A percentile compares a stretch with the other conserved stretches of the same genome.
phyloP scores from a whole-genome alignment of 2,113 vertebrate genomes.

The Saimiri boliviensis region DNA sequence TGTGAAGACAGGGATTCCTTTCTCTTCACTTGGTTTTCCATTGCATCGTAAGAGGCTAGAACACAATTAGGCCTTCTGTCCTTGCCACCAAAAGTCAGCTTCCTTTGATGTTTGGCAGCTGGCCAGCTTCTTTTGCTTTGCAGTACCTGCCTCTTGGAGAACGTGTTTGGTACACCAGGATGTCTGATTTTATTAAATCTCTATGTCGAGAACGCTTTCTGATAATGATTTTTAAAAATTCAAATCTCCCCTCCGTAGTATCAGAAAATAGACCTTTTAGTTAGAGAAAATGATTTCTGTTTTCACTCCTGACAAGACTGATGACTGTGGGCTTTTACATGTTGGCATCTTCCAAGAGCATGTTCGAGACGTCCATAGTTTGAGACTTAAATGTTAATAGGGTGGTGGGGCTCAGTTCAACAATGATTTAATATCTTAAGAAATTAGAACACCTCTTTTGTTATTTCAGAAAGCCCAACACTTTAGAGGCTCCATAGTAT shows the following conservation, averaged over 20 bases:
- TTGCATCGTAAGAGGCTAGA: neutral
- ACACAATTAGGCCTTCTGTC: slow-evolving; percentile 38
- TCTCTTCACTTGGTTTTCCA: neutral
- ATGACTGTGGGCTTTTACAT: neutral
- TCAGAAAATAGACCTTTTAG: neutral
- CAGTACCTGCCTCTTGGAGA: neutral
- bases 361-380: neutral
- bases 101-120: neutral
- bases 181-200: neutral
- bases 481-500: neutral
- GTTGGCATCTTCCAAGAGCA: neutral
- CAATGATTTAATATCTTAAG: neutral
- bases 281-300: neutral
- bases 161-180: fast-evolving
- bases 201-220: neutral
- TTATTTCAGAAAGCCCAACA: neutral
- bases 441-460: neutral
- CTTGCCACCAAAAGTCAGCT: neutral
- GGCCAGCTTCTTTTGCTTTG: neutral
- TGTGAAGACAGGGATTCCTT: slow-evolving; percentile 49
- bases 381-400: neutral
- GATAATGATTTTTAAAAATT: neutral
- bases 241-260: neutral
- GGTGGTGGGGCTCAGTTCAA: neutral
- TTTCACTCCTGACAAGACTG: neutral